Conservation (phyloP, 2,113 vertebrate genomes). For the Dermatemys mawii region DNA sequence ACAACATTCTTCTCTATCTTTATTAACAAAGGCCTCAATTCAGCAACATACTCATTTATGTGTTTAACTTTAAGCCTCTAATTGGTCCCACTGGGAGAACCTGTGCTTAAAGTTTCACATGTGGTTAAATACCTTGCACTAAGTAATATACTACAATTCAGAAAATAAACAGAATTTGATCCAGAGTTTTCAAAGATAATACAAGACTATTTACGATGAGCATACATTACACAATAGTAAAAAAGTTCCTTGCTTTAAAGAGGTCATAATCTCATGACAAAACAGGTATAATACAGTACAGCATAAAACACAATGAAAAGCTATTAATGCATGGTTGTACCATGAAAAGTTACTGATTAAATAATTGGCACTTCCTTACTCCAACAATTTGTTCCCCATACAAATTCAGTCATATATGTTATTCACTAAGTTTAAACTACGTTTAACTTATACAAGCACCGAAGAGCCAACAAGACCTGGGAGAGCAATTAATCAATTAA, state of each 20-base stretch:
- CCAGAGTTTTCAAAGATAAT: neutral
- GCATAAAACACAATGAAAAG: neutral
- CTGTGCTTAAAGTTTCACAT: no score
- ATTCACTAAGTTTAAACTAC: neutral
- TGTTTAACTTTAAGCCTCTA: neutral
- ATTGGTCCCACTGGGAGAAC: neutral
- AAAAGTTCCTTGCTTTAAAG: neutral
- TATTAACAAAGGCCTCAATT: neutral
- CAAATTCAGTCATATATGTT: neutral
- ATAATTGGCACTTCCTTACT: neutral
- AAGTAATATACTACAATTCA: neutral
- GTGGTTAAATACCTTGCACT: neutral
- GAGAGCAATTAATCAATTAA: neutral
- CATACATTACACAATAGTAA: neutral
- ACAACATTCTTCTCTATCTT: neutral
- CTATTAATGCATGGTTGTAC: neutral
- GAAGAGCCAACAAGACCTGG: neutral
- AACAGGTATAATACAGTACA: neutral
- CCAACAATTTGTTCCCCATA: neutral
- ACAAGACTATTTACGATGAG: neutral
- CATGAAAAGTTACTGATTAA: neutral
- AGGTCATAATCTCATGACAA: neutral
- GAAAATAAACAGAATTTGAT: neutral
- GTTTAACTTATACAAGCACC: neutral
- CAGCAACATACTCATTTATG: neutral